Base-by-base conservation (phyloP, 1,140 invertebrate genomes). In the Hesperophylax magnus region DNA sequence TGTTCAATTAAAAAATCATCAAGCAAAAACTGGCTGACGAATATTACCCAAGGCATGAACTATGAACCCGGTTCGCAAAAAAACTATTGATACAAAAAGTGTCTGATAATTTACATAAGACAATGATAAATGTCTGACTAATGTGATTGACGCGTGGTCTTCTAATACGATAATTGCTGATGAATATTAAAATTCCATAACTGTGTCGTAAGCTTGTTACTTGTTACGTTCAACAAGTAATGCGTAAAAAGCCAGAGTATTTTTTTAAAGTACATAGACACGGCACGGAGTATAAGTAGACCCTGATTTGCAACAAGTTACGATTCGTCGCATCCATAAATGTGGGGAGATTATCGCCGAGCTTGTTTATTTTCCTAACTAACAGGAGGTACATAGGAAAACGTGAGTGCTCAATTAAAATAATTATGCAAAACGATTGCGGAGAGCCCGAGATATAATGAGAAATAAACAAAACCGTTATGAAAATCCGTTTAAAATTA, bases 361-460 rank as follows among this genome's bases (percentile, higher is more conserved):
- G 69, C 18, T 20, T 72, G 27, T 72, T 72, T 9, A 53, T 72
- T 72, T 72, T 72, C 39, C 11, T 14, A 47, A 47, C 39, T 47
- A 47, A 47, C 39, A 47, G 20, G 39, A 53, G 53, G 20, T 54
- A 17, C 47, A 18, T 52, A 18, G 72, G 72, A 22, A 60, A 76
- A 60, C 72, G 72, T 76, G 72, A 76, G 24, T n/a, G 56, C 31
- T 76, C 22, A 76, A 76, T 76, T 58, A 76, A 60, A 60, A 60
- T 31, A 34, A 76, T 76, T 60, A 76, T 60, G 72, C 72, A 24
- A 72, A 72, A 72, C 53, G 18, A 34, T 54, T 24, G 69, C 69
- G n/a, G 58, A 69, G 65, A 69, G 27, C 31, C 31, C 27, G 63
- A 24, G 24, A 76, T 20, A 31, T 76, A 34, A 53, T 20, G 24